Evolutionary conservation across 2,797 vertebrate genomes (phyloP).

Genomic region (Caiman crocodilus): DNA sequence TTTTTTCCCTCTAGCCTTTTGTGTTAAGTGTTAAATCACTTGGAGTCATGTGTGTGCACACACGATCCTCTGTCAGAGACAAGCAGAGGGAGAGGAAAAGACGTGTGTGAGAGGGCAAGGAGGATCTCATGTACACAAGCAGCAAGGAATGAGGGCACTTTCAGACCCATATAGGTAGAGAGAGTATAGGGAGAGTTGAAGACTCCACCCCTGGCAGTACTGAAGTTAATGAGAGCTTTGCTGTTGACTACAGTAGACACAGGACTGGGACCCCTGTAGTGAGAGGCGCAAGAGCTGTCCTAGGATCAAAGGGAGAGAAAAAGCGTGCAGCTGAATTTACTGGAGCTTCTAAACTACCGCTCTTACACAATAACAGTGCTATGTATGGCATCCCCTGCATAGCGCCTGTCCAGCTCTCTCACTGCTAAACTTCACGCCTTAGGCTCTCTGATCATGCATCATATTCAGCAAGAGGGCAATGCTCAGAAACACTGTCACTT

Average conservation of each 20-base stretch:
- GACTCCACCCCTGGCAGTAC: background rate
- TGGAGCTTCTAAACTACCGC: background rate
- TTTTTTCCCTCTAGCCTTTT: background rate
- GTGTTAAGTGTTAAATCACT: background rate
- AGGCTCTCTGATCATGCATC: background rate
- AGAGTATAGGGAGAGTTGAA: background rate
- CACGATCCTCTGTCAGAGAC: too few species aligned
- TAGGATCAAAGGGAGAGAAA: background rate
- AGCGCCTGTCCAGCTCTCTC: background rate
- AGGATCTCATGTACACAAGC: background rate
- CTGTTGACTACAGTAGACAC: background rate
- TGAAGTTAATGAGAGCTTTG: background rate
- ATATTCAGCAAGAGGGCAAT: background rate
- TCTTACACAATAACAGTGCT: background rate
- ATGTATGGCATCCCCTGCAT: background rate
- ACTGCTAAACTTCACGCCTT: background rate
- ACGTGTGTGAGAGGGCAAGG: background rate
- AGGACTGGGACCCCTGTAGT: background rate
- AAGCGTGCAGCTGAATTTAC: accelerated
- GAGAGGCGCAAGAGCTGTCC: background rate
- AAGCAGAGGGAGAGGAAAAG: too few species aligned
- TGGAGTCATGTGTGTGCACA: too few species aligned
- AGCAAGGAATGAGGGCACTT: background rate
- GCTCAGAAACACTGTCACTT: background rate
- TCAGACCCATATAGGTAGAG: background rate